Base-by-base conservation (phyloP, 1,140 invertebrate genomes). In the Aphaenogaster ashmeadi region DNA sequence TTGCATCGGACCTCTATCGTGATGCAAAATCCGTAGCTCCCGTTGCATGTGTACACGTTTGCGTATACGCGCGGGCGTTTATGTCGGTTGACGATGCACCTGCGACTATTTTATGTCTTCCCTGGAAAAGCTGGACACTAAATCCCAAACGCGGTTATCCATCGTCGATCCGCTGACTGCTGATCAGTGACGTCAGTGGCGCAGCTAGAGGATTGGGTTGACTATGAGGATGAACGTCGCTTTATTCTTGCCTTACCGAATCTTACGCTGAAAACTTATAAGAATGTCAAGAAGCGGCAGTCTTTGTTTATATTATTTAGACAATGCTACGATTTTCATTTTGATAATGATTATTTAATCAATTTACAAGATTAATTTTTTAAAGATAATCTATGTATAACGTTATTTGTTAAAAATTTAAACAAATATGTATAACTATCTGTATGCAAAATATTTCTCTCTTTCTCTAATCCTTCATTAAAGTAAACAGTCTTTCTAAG, bases 91-190 rank as follows among this genome's bases (percentile, higher is more conserved):
- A 86, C 72, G 54, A 50, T 92, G 89, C 92, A 92, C 90, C 89
- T 93, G 90, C 91, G 78, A 81, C 88, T 91, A 91, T 89, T 92
- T 93, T 92, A 93, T 90, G 90, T 89, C 91, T 90, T 88, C 86
- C 90, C 66, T 86, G 84, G 87, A 90, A 91, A 91, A 89, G 36
- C 79, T 87, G 38, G 56, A 88, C 87, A 62, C 79, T 92, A 91
- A 92, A 92, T 92, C 89, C 64, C 58, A 86, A 58, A 50, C 21
- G 8, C 86, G 60, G 27, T 56, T 60, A 80, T 41, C 64, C 50
- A 62, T 64, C 33, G 75, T 91, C 78, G 72, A 89, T 88, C 74
- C 60, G 18, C 77, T 91, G 92, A 93, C 92, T 93, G 92, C 88
- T 91, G 90, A 93, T 93, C 80, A 91, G 86, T 56, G 18, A 47